Percentiles rank a stretch among this genome's conserved stretches.
These are phyloP conservation scores for Erpetoichthys calabaricus DNA, from an alignment of 2,797 vertebrate species.

Conservation along the genomic window DNA sequence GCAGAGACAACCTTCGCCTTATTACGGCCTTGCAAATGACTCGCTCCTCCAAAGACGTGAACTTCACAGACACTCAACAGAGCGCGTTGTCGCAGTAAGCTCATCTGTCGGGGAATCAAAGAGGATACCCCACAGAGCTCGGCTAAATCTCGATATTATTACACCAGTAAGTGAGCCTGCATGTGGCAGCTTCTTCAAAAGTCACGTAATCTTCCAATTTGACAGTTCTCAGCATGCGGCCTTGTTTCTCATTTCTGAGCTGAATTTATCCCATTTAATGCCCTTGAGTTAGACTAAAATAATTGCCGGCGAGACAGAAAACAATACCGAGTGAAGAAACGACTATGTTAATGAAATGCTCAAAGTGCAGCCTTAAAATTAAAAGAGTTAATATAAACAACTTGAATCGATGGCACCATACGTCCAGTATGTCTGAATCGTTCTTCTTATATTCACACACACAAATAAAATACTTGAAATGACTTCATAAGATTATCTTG, in stretches of 20 bases:
- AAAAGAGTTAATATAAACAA: too few relatives aligned
- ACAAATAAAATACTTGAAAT: too few relatives aligned
- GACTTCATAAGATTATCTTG: too few relatives aligned
- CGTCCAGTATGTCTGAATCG: too few relatives aligned
- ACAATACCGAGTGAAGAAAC: slow-evolving; percentile 35
- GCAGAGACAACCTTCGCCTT: slow-evolving; percentile 22
- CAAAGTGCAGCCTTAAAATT: background rate
- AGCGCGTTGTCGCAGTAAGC: slow-evolving; percentile 46
- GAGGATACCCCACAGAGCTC: slow-evolving; percentile 40
- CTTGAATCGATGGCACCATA: too few relatives aligned
- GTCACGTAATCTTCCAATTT: slow-evolving; percentile 41
- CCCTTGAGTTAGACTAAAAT: slow-evolving; percentile 32
- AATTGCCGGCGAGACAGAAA: slow-evolving; percentile 30
- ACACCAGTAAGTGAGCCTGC: slow-evolving; percentile 26
- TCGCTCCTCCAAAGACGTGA: slow-evolving; percentile 54
- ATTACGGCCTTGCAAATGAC: slow-evolving; percentile 29
- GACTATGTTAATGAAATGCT: background rate
- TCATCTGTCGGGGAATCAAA: slow-evolving; percentile 47
- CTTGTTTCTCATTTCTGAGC: slow-evolving; percentile 30
- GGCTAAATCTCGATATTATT: slow-evolving; percentile 35
- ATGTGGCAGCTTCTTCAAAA: slow-evolving; percentile 46
- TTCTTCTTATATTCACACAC: too few relatives aligned
- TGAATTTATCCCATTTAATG: slow-evolving; percentile 28
- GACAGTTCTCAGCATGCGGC: slow-evolving; percentile 39
- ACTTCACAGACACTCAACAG: slow-evolving; percentile 44